Evolutionary conservation across 2,797 vertebrate genomes (phyloP), one percentile per base, ranked within the genome.

Genomic region (Alfaro cultratus): DNA sequence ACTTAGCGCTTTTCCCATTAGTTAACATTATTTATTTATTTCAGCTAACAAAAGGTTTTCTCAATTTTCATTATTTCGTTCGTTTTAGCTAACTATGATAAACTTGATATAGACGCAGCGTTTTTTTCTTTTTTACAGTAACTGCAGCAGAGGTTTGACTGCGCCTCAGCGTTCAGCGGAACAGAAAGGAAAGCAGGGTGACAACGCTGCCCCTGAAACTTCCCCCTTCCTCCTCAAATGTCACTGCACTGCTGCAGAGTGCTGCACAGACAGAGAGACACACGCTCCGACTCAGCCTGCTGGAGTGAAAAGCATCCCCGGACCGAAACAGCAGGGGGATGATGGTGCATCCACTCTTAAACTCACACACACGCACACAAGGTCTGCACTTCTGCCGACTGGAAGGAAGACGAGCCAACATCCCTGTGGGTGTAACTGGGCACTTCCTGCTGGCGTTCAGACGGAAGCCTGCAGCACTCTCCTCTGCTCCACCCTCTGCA

Each of bases 361-460:
- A 18, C 62, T 4, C 62, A 9, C 60, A 36, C 31, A 16, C 53
- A 26, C 53, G 84, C 72, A 1, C 46, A 13, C 55, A 82, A 74
- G 74, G 1, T 36, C 47, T 74, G 60, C 46, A 43, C 31, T 76
- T 83, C 36, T 85, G 89, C 90, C 81, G 84, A 82, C 80, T 73
- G 53, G 57, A 72, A 49, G 85, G 64, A 81, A 83, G 74, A 16
- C n/a, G 21, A 81, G 83, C 88, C 83, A 80, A 76, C 81, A 75
- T 74, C 76, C 36, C 78, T 55, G 80, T 86, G 78, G 84, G 84
- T 83, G 87, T 83, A 91, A 84, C 81, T 46, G 55, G 73, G 80
- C 43, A 77, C 89, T 89, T 93, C 88, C 90, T 90, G 89, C 87
- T 74, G 57, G 46, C 55, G 74, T 82, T 85, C 74, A 84, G 84